Evolutionary conservation across 2,113 vertebrate genomes (phyloP).

Genomic region (Daboia siamensis): DNA sequence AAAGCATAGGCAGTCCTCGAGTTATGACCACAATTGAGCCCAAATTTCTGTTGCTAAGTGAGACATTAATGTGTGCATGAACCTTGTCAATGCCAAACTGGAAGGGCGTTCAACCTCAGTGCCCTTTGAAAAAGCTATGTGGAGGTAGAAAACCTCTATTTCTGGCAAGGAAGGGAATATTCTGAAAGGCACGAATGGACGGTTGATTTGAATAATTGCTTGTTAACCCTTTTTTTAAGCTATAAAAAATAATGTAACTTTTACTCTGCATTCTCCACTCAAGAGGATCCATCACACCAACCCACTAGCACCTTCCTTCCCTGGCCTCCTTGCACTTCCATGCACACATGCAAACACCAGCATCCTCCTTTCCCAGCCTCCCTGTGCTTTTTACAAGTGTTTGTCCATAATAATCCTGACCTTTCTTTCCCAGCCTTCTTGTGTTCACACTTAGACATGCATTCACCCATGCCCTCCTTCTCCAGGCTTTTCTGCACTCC

Average conservation of each 20-base stretch:
- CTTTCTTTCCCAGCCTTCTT: neutral
- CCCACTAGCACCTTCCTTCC: neutral
- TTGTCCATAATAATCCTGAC: neutral
- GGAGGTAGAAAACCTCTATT: neutral
- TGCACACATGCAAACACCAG: neutral
- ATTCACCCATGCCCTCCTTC: neutral
- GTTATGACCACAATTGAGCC: neutral
- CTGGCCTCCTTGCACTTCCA: neutral
- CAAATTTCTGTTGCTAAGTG: neutral
- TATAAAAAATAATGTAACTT: neutral
- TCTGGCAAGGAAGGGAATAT: neutral
- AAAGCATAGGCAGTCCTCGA: conserved; percentile 50
- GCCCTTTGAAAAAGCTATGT: neutral
- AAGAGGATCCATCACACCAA: neutral
- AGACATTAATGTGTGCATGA: neutral
- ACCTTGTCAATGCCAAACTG: neutral
- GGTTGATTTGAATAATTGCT: neutral
- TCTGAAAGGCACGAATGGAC: neutral
- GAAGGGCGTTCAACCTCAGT: neutral
- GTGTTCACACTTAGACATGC: neutral
- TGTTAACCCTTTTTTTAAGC: neutral
- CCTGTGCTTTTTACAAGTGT: neutral
- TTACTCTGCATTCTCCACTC: neutral
- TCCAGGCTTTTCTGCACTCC: neutral
- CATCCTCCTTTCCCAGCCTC: neutral